Base-by-base conservation (phyloP, 2,113 vertebrate species). In the Copsychus sechellarum region DNA sequence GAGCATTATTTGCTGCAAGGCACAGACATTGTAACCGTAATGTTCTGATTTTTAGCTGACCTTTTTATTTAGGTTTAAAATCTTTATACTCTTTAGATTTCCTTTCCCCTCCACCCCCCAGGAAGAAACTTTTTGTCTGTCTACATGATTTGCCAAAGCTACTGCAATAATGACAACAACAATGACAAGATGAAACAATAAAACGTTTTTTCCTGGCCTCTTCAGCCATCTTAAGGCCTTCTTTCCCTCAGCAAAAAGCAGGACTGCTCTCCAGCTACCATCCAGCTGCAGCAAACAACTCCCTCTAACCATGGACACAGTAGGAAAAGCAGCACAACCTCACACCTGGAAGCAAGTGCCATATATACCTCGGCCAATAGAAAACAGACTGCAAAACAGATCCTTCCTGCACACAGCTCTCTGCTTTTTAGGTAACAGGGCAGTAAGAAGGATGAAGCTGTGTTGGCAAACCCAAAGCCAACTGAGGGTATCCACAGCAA, bases 401-500 rank as follows among this genome's bases (percentile, higher is more conserved):
- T 78, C 51, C 93, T 96, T 92, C 88, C 58, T 19, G 1, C 70
- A 80, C 80, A 93, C 62, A 86, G 81, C 67, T 53, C 88, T 83
- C 84, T 60, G 92, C 81, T 88, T 58, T 88, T 69, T 15, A 62
- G 60, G 47, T 18, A 77, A 92, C 2, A 50, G 66, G 79, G 80
- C 82, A 60, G n/a, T 51, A 78, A 74, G 67, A 78, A 96, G 53
- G 82, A 92, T n/a, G 86, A 94, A 94, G 79, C 79, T 90, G 67
- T 90, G 88, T 2, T 66, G 61, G 60, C 78, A 90, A 72, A 88
- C 73, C 89, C 86, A 81, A 80, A 92, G 80, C 47, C 8, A 3
- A 36, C 66, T 81, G 92, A 82, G 81, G 64, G 81, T 62, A 94
- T 43, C 60, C 92, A 93, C 64, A 94, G 88, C 93, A 90, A 93